phyloP scores from a whole-genome alignment of 2,113 vertebrate genomes.

The Turdus rufiventris region DNA sequence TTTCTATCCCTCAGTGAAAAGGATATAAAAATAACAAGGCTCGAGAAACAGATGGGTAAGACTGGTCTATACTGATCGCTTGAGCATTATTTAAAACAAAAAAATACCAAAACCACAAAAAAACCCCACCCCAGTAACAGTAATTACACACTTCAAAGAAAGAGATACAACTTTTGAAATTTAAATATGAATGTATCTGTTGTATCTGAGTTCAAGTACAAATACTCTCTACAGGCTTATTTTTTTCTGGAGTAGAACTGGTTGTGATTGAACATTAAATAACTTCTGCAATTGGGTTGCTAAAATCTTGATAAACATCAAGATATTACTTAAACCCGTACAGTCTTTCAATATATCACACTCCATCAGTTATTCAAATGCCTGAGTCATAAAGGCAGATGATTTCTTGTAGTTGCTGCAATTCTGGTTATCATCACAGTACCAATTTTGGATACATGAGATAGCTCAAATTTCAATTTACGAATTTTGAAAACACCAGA shows the following conservation, averaged over 20 bases:
- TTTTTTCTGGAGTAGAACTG: not conserved
- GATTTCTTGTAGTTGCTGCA: not conserved
- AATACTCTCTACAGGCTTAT: not conserved
- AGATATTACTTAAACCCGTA: not conserved
- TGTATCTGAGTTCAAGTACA: not conserved
- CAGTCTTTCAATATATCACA: not conserved
- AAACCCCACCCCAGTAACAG: not conserved
- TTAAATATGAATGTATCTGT: too few relatives aligned
- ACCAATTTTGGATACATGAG: not conserved
- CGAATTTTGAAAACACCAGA: not conserved
- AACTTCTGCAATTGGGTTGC: not conserved
- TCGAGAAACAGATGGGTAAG: not conserved
- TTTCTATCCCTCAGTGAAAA: not conserved
- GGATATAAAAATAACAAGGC: not conserved
- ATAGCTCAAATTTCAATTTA: not conserved
- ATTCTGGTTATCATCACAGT: not conserved
- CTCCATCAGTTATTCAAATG: not conserved
- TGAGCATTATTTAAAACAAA: not conserved
- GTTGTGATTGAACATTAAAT: not conserved
- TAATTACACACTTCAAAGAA: not conserved
- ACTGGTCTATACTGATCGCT: not conserved
- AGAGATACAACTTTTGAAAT: not conserved
- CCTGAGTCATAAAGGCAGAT: not conserved
- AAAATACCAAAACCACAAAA: too few relatives aligned
- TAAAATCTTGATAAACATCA: not conserved